A percentile compares a stretch with the other conserved stretches of the same genome.
Conservation (phyloP, 2,113 vertebrate species). For the Synchiropus splendidus region DNA sequence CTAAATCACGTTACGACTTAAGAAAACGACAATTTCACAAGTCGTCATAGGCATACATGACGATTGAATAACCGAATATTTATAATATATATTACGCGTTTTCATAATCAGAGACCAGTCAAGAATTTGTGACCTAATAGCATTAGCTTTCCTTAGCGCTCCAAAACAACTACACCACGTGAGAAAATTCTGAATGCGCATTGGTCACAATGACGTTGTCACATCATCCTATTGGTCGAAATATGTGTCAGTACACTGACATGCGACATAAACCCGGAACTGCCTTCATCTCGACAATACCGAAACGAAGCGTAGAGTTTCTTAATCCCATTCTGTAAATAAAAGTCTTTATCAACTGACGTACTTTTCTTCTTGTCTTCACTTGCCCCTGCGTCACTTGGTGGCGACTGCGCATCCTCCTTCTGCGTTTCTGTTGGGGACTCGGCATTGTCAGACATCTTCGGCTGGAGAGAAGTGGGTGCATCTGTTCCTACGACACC, state of each 20-base stretch:
- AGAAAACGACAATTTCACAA: too few species aligned
- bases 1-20: too few species aligned
- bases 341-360: not conserved
- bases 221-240: constrained; percentile 24
- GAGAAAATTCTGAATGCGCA: constrained; percentile 5
- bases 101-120: too few species aligned
- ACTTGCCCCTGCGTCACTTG: constrained; percentile 38
- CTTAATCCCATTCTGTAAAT: too few species aligned
- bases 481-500: not conserved
- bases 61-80: too few species aligned
- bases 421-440: constrained; percentile 63
- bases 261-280: constrained; percentile 28
- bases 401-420: constrained; percentile 52
- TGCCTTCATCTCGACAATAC: too few species aligned
- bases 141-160: too few species aligned
- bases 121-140: too few species aligned
- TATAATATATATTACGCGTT: too few species aligned
- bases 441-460: constrained; percentile 69
- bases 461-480: constrained; percentile 11
- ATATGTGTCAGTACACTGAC: not conserved
- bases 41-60: too few species aligned
- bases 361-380: constrained; percentile 74
- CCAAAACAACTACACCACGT: constrained; percentile 3
- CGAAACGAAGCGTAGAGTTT: too few species aligned
- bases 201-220: constrained; percentile 18